phyloP scores from a whole-genome alignment of 2,888 invertebrate genomes.

The Incurvaria masculella region DNA sequence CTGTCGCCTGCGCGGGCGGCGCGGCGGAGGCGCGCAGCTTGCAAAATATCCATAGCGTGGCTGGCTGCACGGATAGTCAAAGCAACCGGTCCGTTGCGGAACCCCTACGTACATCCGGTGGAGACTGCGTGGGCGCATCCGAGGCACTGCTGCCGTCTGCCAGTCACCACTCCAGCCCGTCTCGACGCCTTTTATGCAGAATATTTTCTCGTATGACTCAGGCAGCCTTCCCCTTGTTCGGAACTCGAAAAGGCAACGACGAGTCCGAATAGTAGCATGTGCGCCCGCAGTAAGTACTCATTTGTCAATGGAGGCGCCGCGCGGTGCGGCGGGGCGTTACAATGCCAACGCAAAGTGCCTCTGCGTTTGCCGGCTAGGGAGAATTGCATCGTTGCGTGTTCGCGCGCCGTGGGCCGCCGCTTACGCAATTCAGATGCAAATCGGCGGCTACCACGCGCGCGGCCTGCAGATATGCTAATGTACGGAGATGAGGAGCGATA shows the following conservation, averaged over 20 bases:
- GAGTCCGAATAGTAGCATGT: neutral
- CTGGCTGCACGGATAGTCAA: slow-evolving; percentile 9
- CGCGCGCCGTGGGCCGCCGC: slow-evolving; percentile 16
- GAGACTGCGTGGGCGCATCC: slow-evolving; percentile 32
- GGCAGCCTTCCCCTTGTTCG: neutral
- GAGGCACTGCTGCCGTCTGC: slow-evolving; percentile 22
- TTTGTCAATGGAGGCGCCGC: neutral
- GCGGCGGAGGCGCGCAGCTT: slow-evolving; percentile 13
- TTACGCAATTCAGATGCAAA: slow-evolving; percentile 36
- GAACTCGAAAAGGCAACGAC: neutral
- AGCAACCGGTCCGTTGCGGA: slow-evolving; percentile 43
- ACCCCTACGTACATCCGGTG: slow-evolving; percentile 56
- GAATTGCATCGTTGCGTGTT: slow-evolving; percentile 21
- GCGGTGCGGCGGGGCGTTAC: neutral
- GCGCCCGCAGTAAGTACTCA: neutral
- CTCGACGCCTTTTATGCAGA: neutral
- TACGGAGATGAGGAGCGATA: slow-evolving; percentile 15
- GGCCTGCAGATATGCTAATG: slow-evolving; percentile 29
- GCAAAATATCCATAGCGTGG: slow-evolving; percentile 7
- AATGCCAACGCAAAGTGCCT: neutral
- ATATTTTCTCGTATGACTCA: neutral
- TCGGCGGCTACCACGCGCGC: slow-evolving; percentile 26
- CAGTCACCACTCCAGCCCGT: neutral
- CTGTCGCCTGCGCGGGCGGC: slow-evolving; percentile 36
- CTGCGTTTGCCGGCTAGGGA: slow-evolving; percentile 12